Evolutionary conservation across 2,113 vertebrate genomes (phyloP), one percentile per base, ranked within the genome.

Genomic region (Alosa alosa): DNA sequence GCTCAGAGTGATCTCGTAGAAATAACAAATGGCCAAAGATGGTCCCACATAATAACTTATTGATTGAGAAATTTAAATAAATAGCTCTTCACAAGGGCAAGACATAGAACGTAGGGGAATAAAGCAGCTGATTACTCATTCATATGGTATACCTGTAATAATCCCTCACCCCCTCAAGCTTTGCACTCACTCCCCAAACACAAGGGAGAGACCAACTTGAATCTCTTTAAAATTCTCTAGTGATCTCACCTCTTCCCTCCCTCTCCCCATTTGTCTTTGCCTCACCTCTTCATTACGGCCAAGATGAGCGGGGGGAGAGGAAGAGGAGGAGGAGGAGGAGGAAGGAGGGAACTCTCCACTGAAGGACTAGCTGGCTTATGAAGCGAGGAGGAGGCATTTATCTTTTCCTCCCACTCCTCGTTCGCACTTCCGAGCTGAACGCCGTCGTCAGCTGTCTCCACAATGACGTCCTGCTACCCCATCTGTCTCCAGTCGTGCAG

Each of bases 51-150:
- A 89, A 87, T 86, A 41, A 87, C 52, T 47, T 91, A 89, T 81
- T 75, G 87, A 91, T 88, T 88, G 52, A 60, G 47, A 88, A 87
- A 90, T 86, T 6, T 52, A 57, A 82, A 84, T 78, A 72, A 86
- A 47, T 82, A 57, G 82, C 83, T 49, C 72, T 44, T 4, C 84
- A 10, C 25, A 36, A 83, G 57, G 68, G n/a, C 72, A 45, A 85
- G 83, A 52, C 31, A 41, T 68, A 17, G 46, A 46, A 78, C 57
- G 47, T 25, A 64, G 31, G 82, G 31, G 86, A 85, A 85, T 83
- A 83, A 85, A 78, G 86, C 17, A 85, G 44, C 55, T 39, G 52
- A 55, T 82, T 87, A 6, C 36, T 81, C 39, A 78, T 81, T 45
- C 47, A 84, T 87, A 39, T 11, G 2, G 25, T 75, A 64, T 81